Evolutionary conservation across 2,888 invertebrate genomes (phyloP).

Genomic region (Frankliniella fusca): DNA sequence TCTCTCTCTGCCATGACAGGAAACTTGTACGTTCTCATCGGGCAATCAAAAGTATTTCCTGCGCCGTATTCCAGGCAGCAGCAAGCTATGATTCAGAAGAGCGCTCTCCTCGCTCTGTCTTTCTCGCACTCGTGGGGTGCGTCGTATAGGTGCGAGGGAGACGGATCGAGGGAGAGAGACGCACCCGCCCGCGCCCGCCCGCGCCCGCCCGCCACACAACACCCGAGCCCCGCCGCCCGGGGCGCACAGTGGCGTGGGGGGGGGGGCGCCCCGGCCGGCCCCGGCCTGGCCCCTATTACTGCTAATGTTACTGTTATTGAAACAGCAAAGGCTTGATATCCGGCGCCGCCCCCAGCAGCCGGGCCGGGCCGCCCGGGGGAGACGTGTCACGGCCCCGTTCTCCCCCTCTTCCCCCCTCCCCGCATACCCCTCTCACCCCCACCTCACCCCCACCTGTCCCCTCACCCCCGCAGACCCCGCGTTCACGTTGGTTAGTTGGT

Average conservation of each 20-base stretch:
- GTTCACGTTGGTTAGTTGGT: neutral
- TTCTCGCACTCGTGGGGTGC: no score
- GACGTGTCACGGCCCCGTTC: neutral
- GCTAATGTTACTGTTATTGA: conserved; percentile 25
- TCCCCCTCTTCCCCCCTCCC: neutral
- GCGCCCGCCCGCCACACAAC: neutral
- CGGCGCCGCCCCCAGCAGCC: neutral
- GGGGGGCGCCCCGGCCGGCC: neutral
- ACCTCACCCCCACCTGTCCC: neutral
- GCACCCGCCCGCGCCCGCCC: neutral
- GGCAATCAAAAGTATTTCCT: no score
- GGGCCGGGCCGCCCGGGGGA: neutral
- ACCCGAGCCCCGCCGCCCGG: neutral
- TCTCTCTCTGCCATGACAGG: neutral
- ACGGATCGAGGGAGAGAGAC: neutral
- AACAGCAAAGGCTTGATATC: conserved; percentile 20
- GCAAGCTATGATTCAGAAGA: no score
- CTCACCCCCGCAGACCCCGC: neutral
- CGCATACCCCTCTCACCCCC: no score
- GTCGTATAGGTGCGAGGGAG: neutral
- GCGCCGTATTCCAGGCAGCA: no score
- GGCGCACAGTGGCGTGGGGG: neutral
- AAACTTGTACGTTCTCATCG: neutral
- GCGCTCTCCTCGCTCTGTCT: no score
- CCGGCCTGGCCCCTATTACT: neutral